Percentiles rank a stretch among this genome's conserved stretches.
phyloP scores from a whole-genome alignment of 2,113 vertebrate species.

The Hemiprocne comata region DNA sequence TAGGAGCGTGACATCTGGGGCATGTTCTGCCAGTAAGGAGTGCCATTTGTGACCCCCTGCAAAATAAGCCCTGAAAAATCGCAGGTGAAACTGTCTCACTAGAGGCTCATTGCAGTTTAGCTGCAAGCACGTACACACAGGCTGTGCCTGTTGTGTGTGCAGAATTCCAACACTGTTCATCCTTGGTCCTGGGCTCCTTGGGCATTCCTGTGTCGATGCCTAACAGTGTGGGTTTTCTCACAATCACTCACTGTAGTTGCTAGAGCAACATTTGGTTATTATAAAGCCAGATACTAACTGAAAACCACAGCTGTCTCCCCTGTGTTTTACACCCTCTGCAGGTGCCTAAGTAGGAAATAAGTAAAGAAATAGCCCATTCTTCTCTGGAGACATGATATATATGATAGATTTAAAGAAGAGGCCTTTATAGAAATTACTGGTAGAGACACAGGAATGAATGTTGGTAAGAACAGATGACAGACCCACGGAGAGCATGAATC shows the following conservation, averaged over 20 bases:
- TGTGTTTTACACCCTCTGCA: background rate
- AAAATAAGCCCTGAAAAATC: background rate
- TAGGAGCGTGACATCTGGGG: background rate
- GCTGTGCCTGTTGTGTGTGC: accelerated
- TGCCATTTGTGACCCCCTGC: background rate
- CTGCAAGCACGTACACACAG: background rate
- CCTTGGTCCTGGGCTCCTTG: background rate
- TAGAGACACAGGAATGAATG: background rate
- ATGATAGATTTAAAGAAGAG: background rate
- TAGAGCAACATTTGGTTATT: background rate
- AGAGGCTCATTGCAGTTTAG: background rate
- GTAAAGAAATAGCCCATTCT: background rate
- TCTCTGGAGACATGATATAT: background rate
- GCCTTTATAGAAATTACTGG: background rate
- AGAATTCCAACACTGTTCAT: background rate
- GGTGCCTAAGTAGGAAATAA: background rate
- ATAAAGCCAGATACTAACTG: background rate
- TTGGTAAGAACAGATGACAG: background rate
- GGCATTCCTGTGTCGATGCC: background rate
- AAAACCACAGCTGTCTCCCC: background rate
- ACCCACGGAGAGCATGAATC: background rate
- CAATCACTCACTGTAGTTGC: background rate
- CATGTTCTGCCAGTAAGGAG: background rate
- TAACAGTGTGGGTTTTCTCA: background rate
- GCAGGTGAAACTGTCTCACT: background rate